A percentile compares a stretch with the other conserved stretches of the same genome.
phyloP scores from a whole-genome alignment of 2,888 invertebrate species.

The Ormia ochracea region DNA sequence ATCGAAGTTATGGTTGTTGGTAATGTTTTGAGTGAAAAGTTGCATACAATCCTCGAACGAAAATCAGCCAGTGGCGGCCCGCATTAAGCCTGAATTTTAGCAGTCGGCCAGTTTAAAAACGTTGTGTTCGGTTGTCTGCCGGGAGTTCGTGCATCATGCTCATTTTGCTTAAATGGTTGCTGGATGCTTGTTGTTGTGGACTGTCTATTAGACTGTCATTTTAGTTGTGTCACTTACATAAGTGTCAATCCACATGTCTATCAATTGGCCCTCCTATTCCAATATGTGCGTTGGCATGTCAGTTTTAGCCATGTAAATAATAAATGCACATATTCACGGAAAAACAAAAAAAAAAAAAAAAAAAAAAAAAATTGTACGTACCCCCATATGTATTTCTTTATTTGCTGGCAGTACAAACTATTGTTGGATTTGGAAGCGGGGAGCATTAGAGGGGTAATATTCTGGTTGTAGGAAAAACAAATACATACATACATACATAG shows the following conservation, averaged over 20 bases:
- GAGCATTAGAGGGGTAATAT: not conserved
- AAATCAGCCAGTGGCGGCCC: not conserved
- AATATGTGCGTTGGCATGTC: not conserved
- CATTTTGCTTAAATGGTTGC: not conserved
- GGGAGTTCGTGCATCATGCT: not conserved
- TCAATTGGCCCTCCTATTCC: slow-evolving; percentile 36
- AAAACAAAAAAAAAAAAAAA: no score
- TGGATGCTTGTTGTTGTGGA: slow-evolving; percentile 23
- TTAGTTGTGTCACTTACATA: slow-evolving; percentile 60
- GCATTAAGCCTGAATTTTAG: not conserved
- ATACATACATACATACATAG: not conserved
- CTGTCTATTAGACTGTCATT: slow-evolving; percentile 54
- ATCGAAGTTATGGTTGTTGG: slow-evolving; percentile 2
- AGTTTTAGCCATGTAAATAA: slow-evolving; percentile 10
- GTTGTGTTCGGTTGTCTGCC: not conserved
- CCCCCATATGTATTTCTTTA: not conserved
- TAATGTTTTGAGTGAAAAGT: not conserved
- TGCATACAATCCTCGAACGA: not conserved
- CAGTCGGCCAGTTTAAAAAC: not conserved
- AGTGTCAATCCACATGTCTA: slow-evolving; percentile 59
- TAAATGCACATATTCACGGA: slow-evolving; percentile 8
- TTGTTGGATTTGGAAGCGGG: not conserved
- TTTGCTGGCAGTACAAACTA: not conserved
- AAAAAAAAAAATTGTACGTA: no score
- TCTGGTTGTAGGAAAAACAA: not conserved